Evolutionary conservation across 2,113 vertebrate genomes (phyloP), one percentile per base, ranked within the genome.

Genomic region (Malurus elegans): DNA sequence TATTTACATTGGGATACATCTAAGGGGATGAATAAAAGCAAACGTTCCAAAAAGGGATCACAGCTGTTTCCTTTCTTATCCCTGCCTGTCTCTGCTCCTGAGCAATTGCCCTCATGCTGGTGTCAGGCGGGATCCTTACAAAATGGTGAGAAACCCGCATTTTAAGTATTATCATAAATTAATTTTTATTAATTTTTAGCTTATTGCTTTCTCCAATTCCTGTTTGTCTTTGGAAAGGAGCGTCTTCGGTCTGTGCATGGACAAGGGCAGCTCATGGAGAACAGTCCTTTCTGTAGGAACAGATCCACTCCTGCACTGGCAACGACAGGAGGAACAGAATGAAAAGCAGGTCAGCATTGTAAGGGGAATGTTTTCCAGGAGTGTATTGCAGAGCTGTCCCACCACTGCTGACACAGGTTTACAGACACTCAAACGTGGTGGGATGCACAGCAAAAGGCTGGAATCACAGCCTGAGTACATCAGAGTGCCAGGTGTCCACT

Each of bases 101-200:
- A 44, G 42, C 72, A 58, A 17, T 47, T 0, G 0, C 19, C 24
- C 38, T 62, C 10, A 1, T 14, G 29, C 48, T 0, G 0, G 23
- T 1, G 12, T 82, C 50, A 34, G 85, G 36, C 0, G 2, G 36
- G 47, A 54, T 64, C 66, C 45, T 62, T 81, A 48, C 38, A 53
- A 75, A 82, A 28, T 5, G 8, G 20, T 50, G 73, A 66, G 29
- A 80, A 80, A 66, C 2, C 45, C 24, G 13, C 32, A 31, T 62
- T 71, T 57, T 3, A 69, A 38, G 4, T 48, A 20, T 50, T 34
- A 16, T 71, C 48, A 44, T 29, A 31, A 48, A 50, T 32, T 38
- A 9, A 51, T 53, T 62, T 53, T 47, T 0, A 69, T 79, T 69
- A 23, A 3, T 53, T 34, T 38, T 76, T 40, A 61, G 18, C 14